These are phyloP conservation scores for Lemur catta DNA, from an alignment of 2,797 vertebrate genomes.

Conservation along the genomic window DNA sequence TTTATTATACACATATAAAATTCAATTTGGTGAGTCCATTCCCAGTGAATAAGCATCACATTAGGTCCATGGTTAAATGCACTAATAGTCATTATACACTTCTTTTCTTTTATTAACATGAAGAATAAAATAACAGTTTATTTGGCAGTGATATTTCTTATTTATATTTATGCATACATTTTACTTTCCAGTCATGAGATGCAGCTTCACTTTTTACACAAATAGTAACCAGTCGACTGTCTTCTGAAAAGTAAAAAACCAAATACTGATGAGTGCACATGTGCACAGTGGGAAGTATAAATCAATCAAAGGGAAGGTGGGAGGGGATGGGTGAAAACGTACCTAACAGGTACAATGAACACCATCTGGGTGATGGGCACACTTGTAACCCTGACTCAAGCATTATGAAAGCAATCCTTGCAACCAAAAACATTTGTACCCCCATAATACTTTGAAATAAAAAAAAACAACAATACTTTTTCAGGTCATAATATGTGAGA, in stretches of 20 bases:
- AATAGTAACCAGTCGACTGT: background rate
- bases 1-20: slow-evolving; percentile 13
- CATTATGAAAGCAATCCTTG: no score
- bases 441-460: no score
- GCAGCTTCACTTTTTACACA: background rate
- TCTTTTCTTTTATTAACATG: slow-evolving; percentile 8
- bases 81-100: background rate
- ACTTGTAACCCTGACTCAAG: no score
- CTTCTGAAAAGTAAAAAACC: background rate
- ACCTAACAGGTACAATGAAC: no score
- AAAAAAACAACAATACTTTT: background rate
- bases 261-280: background rate
- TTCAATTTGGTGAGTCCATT: background rate
- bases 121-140: background rate
- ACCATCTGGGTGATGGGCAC: no score
- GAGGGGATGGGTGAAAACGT: no score
- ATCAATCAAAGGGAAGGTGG: no score
- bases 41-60: background rate
- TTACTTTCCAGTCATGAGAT: background rate
- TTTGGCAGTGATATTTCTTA: background rate
- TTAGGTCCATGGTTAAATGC: background rate
- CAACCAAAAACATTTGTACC: no score
- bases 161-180: background rate
- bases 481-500: background rate
- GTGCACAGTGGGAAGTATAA: no score